Conservation (phyloP, 1,140 invertebrate species). For the Dreissena rostriformis region DNA sequence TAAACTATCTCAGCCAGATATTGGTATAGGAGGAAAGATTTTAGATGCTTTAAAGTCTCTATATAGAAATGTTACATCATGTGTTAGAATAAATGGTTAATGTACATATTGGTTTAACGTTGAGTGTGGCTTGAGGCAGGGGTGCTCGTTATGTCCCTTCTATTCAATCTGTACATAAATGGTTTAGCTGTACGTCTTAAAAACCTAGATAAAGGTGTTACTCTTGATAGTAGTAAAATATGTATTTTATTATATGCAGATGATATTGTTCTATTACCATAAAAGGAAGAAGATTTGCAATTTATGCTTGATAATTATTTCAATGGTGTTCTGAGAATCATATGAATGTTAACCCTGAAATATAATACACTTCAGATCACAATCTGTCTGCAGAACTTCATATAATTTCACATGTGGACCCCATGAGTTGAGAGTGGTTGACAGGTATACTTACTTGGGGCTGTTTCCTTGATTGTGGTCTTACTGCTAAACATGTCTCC, state of each 20-base stretch:
- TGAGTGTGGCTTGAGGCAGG: neutral
- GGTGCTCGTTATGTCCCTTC: slow-evolving; percentile 14
- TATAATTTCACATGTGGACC: slow-evolving; percentile 6
- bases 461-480: neutral
- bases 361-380: slow-evolving; percentile 23
- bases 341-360: slow-evolving; percentile 19
- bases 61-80: neutral
- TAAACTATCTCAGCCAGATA: neutral
- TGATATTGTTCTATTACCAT: slow-evolving; percentile 21
- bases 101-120: slow-evolving; percentile 21
- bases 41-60: slow-evolving; percentile 1
- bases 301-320: slow-evolving; percentile 10
- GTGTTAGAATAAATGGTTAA: slow-evolving; percentile 1
- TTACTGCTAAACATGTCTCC: neutral
- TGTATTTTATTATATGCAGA: slow-evolving; percentile 24
- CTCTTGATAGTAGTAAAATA: slow-evolving; percentile 2
- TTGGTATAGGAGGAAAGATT: slow-evolving; percentile 19
- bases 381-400: neutral
- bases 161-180: slow-evolving; percentile 31
- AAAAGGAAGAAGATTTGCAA: slow-evolving; percentile 15
- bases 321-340: slow-evolving; percentile 22
- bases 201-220: slow-evolving; percentile 23
- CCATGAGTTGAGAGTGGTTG: neutral
- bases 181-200: slow-evolving; percentile 15
- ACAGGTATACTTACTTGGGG: slow-evolving; percentile 2